Conservation (phyloP, 2,797 vertebrate species). For the Pseudomugil tenellus region DNA sequence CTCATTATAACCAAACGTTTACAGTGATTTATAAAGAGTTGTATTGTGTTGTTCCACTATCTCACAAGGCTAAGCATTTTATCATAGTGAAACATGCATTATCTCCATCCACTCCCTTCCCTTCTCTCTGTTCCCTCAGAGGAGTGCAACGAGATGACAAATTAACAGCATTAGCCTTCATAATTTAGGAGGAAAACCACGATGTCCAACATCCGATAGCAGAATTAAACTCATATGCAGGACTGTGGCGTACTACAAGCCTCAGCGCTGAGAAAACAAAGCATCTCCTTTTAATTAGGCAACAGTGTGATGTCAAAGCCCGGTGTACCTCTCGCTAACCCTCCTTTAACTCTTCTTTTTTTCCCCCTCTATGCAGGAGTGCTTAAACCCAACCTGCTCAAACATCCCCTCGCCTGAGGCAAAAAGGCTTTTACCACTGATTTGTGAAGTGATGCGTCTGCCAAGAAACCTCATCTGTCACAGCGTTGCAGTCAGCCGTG, state of each 20-base stretch:
- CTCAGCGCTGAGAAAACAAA: constrained; percentile 24
- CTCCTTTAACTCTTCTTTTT: constrained; percentile 18
- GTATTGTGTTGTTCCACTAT: constrained; percentile 62
- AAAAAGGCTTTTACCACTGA: constrained; percentile 29
- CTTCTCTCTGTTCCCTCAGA: constrained; percentile 36
- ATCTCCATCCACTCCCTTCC: constrained; percentile 62
- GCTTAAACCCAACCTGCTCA: constrained; percentile 32
- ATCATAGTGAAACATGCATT: constrained; percentile 60
- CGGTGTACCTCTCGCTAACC: constrained; percentile 24
- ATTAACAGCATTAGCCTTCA: constrained; percentile 63
- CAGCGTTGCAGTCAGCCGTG: constrained; percentile 36
- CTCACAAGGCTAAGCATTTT: constrained; percentile 70
- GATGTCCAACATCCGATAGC: constrained; percentile 57
- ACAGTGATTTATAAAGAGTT: constrained; percentile 70
- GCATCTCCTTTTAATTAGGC: constrained; percentile 51
- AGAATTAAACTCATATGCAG: constrained; percentile 60
- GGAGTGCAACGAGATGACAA: constrained; percentile 51
- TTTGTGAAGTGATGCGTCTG: constrained; percentile 53
- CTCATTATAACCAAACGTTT: constrained; percentile 68
- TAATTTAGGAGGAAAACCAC: constrained; percentile 47
- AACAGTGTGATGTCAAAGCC: constrained; percentile 25
- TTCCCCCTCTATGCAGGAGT: not conserved
- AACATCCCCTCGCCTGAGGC: constrained; percentile 37
- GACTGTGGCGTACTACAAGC: constrained; percentile 5
- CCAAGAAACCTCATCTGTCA: constrained; percentile 60